Percentiles rank a stretch among this genome's conserved stretches.
Evolutionary conservation across 2,888 invertebrate genomes (phyloP).

Genomic region (Luffia ferchaultella): DNA sequence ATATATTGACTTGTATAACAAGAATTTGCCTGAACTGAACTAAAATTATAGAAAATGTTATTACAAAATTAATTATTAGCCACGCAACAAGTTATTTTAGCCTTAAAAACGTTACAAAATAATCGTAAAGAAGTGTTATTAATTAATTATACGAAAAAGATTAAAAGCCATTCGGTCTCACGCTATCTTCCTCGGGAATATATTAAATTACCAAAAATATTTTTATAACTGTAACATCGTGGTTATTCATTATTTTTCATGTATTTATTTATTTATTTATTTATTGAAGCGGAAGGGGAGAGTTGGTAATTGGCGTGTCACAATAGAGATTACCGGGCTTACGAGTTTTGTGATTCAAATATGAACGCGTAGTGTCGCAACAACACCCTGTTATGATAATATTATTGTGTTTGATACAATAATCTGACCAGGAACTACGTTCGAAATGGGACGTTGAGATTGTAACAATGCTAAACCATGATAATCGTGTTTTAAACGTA

Average conservation of each 20-base stretch:
- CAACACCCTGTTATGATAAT: slow-evolving; percentile 56
- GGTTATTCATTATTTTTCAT: not conserved
- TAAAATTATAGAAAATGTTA: too few species aligned
- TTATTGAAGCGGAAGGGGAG: slow-evolving; percentile 62
- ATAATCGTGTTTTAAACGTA: not conserved
- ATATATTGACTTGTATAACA: too few species aligned
- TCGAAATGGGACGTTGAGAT: too few species aligned
- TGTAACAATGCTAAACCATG: not conserved
- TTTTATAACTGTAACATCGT: not conserved
- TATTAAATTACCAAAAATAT: not conserved
- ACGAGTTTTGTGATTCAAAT: slow-evolving; percentile 60
- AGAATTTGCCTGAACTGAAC: too few species aligned
- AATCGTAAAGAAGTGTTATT: too few species aligned
- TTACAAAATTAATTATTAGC: too few species aligned
- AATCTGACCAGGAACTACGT: slow-evolving; percentile 36
- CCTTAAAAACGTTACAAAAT: too few species aligned
- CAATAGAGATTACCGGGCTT: slow-evolving; percentile 60
- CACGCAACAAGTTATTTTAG: too few species aligned
- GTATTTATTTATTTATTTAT: slow-evolving; percentile 30
- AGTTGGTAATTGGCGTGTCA: slow-evolving; percentile 56
- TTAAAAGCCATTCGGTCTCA: too few species aligned
- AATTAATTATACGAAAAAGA: too few species aligned
- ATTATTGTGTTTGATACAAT: slow-evolving; percentile 42
- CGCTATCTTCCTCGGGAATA: not conserved
- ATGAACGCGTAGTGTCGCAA: slow-evolving; percentile 21